A percentile compares a stretch with the other conserved stretches of the same genome.
Evolutionary conservation across 2,888 invertebrate genomes (phyloP).

Genomic region (Drosophila anceps): DNA sequence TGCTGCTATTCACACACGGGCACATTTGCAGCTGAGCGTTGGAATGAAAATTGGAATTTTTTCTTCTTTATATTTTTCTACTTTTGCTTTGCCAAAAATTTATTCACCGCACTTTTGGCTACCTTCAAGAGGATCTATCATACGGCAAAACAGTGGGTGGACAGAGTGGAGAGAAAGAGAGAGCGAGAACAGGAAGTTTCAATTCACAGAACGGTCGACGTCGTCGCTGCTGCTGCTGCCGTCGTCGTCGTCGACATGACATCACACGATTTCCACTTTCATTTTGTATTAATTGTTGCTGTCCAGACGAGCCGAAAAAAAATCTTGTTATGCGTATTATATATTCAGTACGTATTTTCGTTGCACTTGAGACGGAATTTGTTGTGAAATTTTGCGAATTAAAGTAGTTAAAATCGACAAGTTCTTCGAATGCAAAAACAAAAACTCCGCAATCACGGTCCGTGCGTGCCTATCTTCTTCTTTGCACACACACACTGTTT

Average conservation of each 20-base stretch:
- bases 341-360: constrained; percentile 58
- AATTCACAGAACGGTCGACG: constrained; percentile 73
- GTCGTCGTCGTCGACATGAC: constrained; percentile 60
- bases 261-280: constrained; percentile 73
- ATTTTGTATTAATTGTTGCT: constrained; percentile 58
- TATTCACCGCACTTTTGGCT: constrained; percentile 33
- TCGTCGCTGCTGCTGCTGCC: constrained; percentile 44
- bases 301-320: constrained; percentile 31
- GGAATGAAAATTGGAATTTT: constrained; percentile 59
- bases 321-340: neutral
- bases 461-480: constrained; percentile 48
- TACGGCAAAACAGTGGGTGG: constrained; percentile 26
- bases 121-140: constrained; percentile 36
- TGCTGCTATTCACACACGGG: constrained; percentile 61
- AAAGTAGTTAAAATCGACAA: constrained; percentile 51
- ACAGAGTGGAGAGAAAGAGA: constrained; percentile 15
- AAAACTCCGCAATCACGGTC: constrained; percentile 75
- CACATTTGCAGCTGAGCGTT: constrained; percentile 52
- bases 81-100: constrained; percentile 22
- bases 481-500: constrained; percentile 61
- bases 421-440: constrained; percentile 66
- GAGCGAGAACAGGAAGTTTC: constrained; percentile 69
- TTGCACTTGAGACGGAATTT: constrained; percentile 66
- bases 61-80: constrained; percentile 4
- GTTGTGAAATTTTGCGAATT: constrained; percentile 54